Conservation (phyloP, 64 coral and sea anemone genomes). For the Montipora foliosa region DNA sequence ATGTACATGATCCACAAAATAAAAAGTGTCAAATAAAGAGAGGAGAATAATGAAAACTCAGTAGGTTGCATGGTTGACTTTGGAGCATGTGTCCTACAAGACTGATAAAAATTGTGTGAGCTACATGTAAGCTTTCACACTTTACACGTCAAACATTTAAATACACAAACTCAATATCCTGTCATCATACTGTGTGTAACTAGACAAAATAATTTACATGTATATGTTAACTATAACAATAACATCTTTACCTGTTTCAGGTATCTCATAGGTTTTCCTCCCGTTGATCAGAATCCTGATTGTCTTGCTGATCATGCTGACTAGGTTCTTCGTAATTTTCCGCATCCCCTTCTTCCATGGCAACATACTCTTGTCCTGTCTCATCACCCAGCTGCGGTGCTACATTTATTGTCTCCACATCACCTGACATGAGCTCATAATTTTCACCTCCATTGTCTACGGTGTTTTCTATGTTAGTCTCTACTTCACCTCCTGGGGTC, state of each 20-base stretch:
- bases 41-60: too few species aligned
- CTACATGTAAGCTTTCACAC: too few species aligned
- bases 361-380: background rate
- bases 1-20: too few species aligned
- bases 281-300: background rate
- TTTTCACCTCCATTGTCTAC: background rate
- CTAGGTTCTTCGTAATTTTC: slow-evolving; percentile 60
- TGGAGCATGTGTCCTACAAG: too few species aligned
- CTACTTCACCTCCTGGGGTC: background rate
- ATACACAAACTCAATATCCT: too few species aligned
- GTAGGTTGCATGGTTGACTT: too few species aligned
- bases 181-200: too few species aligned
- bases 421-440: slow-evolving; percentile 10
- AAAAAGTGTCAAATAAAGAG: too few species aligned
- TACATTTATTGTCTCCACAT: background rate
- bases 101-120: too few species aligned
- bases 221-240: too few species aligned
- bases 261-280: slow-evolving; percentile 19
- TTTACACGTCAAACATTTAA: too few species aligned
- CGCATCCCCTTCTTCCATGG: background rate
- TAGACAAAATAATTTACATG: too few species aligned
- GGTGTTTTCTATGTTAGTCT: background rate
- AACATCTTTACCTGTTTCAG: background rate
- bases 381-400: background rate
- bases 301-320: background rate